Percentiles rank a stretch among this genome's conserved stretches.
Conservation (phyloP, 2,113 vertebrate genomes). For the Columba janthina region DNA sequence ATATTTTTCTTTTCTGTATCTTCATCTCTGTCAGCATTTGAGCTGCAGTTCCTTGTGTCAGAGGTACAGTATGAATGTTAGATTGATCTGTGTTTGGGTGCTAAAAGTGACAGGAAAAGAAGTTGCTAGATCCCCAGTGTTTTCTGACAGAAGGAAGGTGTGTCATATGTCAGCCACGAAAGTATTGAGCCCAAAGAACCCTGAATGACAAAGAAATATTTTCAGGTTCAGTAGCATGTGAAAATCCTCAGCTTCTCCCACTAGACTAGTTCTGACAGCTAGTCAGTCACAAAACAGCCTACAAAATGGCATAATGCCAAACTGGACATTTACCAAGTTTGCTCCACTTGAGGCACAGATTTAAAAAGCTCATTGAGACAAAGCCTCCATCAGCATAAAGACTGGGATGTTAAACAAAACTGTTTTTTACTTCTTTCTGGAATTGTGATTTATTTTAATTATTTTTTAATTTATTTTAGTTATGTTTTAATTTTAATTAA, state of each 20-base stretch:
- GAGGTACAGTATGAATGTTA: not conserved
- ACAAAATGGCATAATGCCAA: not conserved
- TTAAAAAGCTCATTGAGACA: not conserved
- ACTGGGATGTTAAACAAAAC: not conserved
- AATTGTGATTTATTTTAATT: not conserved
- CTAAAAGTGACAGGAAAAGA: not conserved
- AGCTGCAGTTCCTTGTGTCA: not conserved
- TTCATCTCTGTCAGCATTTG: not conserved
- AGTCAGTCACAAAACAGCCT: not conserved
- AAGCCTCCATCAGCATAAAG: not conserved
- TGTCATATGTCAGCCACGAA: not conserved
- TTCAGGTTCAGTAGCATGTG: not conserved
- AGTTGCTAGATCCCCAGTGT: not conserved
- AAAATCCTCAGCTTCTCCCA: not conserved
- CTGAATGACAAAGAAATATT: not conserved
- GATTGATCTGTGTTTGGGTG: not conserved
- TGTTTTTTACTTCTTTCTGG: not conserved
- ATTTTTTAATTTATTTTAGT: too few species aligned
- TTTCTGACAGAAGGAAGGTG: not conserved
- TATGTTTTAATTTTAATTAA: not conserved
- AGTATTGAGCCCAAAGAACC: not conserved
- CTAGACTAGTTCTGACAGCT: not conserved
- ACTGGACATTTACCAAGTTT: not conserved
- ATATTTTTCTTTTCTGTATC: not conserved
- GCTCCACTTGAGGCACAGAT: not conserved